These are phyloP conservation scores for Propithecus coquereli DNA, from an alignment of 2,113 vertebrate genomes.

Conservation along the genomic window DNA sequence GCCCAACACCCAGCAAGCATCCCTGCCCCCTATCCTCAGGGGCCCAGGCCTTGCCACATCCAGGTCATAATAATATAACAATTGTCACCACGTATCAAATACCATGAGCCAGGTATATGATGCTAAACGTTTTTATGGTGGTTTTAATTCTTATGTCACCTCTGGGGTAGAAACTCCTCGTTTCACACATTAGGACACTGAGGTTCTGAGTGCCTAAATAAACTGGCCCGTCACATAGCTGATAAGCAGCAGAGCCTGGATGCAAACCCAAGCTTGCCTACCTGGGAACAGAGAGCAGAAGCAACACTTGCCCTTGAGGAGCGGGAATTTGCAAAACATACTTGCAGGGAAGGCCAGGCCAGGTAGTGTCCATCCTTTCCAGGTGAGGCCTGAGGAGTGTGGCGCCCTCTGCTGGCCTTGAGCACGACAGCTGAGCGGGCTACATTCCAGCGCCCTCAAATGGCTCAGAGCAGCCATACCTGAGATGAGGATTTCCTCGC, in stretches of 20 bases:
- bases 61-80: not conserved
- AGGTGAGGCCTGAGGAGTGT: not conserved
- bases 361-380: not conserved
- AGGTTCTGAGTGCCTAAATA: not conserved
- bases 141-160: not conserved
- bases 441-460: not conserved
- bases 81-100: not conserved
- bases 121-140: not conserved
- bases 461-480: not conserved
- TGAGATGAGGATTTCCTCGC: not conserved
- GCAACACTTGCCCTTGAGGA: not conserved
- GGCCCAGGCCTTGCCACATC: not conserved
- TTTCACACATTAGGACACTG: not conserved
- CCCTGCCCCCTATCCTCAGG: not conserved
- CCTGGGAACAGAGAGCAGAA: not conserved
- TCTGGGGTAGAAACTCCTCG: not conserved
- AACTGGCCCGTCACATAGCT: not conserved
- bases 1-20: not conserved
- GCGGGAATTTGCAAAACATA: not conserved
- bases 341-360: not conserved
- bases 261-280: not conserved
- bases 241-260: not conserved
- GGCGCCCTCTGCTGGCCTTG: slow-evolving; percentile 32
- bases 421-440: not conserved
- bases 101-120: not conserved